Base-by-base conservation (phyloP, 2,888 invertebrate species). In the Abscondita cerata region DNA sequence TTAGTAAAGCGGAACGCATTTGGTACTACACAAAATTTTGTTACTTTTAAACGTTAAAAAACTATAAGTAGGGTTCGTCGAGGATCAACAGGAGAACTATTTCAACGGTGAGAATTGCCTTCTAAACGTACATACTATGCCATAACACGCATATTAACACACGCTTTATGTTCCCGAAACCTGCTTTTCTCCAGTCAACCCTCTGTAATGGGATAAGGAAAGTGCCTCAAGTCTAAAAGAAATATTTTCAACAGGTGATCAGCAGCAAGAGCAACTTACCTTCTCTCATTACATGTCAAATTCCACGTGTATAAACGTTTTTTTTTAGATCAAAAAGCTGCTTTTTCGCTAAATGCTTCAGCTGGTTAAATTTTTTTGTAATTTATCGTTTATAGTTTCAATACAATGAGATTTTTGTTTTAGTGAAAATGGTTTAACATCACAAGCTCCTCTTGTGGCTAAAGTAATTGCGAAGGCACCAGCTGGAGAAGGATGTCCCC, bases 401-500 rank as follows among this genome's bases (percentile, higher is more conserved):
- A 25, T 52, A 11, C 13, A 31, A 33, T n/a, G n/a, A n/a, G n/a
- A n/a, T 41, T 44, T 64, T 59, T 11, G 34, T 54, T 64, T 61
- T 57, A 65, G 61, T n/a, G 62, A 50, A 9, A 52, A 44, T 11
- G 53, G n/a, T 2, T 34, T 59, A n/a, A 16, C 31, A 50, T 19
- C 60, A 12, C 52, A 46, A 66, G 79, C 79, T 52, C 78, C 78
- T 18, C 69, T 80, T 18, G 59, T 78, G 18, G 69, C 91, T 34
- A 87, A 89, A 72, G 83, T 85, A 65, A 90, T 91, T 77, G 91
- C 91, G 25, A 91, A 89, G 81, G 93, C 93, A 52, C 92, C 92
- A 38, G 90, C 91, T 72, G 93, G 93, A 53, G 86, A 92, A 81
- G 94, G 93, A 65, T 95, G 95, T 76, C 95, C 94, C 25, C 86